Conservation (phyloP, 2,113 vertebrate species). For the Cebus imitator region DNA sequence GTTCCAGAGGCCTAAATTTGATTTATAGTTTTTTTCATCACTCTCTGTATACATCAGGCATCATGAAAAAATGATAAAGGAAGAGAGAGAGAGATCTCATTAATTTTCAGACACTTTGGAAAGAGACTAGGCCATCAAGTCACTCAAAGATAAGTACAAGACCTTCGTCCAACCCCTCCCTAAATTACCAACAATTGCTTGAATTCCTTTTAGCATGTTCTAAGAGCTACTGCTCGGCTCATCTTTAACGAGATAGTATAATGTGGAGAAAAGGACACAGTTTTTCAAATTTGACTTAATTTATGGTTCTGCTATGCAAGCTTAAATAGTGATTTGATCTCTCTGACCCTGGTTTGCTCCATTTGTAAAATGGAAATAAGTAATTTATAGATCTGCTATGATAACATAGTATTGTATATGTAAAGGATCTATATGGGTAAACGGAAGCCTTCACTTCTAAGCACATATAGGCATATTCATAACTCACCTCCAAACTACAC, state of each 20-base stretch:
- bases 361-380: not conserved
- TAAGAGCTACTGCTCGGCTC: not conserved
- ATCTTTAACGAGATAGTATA: not conserved
- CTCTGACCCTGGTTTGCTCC: not conserved
- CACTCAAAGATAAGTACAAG: not conserved
- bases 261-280: not conserved
- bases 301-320: not conserved
- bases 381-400: not conserved
- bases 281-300: not conserved
- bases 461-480: not conserved
- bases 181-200: not conserved
- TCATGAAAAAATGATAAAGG: not conserved
- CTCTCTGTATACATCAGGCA: not conserved
- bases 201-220: not conserved
- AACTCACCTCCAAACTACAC: not conserved
- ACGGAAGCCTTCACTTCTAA: rapidly evolving
- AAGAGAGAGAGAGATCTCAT: not conserved
- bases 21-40: not conserved
- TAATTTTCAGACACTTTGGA: slow-evolving; percentile 29
- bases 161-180: not conserved
- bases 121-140: not conserved
- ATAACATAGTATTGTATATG: not conserved
- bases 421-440: not conserved
- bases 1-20: not conserved
- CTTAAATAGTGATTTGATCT: not conserved